Evolutionary conservation across 2,888 invertebrate species (phyloP).

Genomic region (Drosophila vallismaia): DNA sequence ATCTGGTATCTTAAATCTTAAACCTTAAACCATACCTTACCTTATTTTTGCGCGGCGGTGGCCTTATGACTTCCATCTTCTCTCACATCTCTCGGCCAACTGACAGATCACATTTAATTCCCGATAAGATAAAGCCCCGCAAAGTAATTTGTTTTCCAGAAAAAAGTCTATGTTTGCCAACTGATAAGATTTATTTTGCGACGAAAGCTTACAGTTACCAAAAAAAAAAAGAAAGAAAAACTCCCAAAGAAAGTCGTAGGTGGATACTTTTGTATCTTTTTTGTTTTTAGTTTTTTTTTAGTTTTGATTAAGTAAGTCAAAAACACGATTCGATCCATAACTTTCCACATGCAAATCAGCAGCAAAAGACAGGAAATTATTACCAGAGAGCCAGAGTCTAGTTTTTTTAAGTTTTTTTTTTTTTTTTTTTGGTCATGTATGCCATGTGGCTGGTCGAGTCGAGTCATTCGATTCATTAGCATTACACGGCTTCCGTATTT

Average conservation of each 20-base stretch:
- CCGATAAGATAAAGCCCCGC: background rate
- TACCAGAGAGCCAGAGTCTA: constrained; percentile 52
- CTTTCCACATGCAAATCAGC: constrained; percentile 68
- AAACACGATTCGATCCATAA: background rate
- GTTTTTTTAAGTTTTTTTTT: constrained; percentile 43
- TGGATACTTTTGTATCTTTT: constrained; percentile 41
- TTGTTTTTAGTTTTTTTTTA: constrained; percentile 22
- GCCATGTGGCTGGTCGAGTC: constrained; percentile 38
- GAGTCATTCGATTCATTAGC: constrained; percentile 73
- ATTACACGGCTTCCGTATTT: constrained; percentile 78
- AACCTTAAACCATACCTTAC: background rate
- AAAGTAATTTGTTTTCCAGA: too few species aligned
- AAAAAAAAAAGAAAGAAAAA: too few species aligned
- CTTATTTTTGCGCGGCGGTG: constrained; percentile 27
- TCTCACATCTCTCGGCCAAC: background rate
- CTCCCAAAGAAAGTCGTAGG: constrained; percentile 28
- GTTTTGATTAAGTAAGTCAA: constrained; percentile 40
- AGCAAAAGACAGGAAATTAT: constrained; percentile 68
- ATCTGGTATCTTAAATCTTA: too few species aligned
- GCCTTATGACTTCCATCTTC: constrained; percentile 11
- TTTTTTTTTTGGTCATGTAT: constrained; percentile 47
- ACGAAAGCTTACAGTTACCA: too few species aligned
- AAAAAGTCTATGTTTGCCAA: too few species aligned
- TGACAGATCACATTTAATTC: background rate
- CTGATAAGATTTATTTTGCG: too few species aligned